Conservation (phyloP, 1,140 invertebrate species). For the Zaprionus ghesquierei region DNA sequence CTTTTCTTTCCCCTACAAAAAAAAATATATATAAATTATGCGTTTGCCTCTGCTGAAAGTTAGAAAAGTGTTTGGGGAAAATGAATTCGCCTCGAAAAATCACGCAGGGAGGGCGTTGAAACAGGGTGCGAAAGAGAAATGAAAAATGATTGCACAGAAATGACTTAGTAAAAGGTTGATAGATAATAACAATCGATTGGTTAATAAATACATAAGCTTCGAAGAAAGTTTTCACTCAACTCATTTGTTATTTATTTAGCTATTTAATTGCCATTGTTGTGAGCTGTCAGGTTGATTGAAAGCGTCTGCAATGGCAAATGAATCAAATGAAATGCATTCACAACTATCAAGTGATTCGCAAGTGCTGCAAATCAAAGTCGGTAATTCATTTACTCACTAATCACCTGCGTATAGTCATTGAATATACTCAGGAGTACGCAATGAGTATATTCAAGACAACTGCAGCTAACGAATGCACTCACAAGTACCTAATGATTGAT, state of each 20-base stretch:
- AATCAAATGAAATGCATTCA: not conserved
- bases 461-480: not conserved
- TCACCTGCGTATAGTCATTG: no score
- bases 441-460: not conserved
- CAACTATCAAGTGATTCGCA: not conserved
- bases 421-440: not conserved
- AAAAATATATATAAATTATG: conserved; percentile 32
- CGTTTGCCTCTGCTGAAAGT: conserved; percentile 23
- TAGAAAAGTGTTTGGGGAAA: conserved; percentile 16
- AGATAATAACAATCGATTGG: not conserved
- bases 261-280: not conserved
- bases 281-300: not conserved
- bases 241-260: not conserved
- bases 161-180: not conserved
- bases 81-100: not conserved
- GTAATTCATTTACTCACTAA: not conserved
- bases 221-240: not conserved
- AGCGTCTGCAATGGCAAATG: not conserved
- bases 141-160: not conserved
- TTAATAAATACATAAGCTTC: not conserved
- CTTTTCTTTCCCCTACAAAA: conserved; percentile 2
- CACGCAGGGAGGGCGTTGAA: not conserved
- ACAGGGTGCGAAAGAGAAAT: not conserved
- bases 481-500: not conserved
- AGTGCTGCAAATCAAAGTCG: not conserved